Base-by-base conservation (phyloP, 2,113 vertebrate genomes). In the Bombycilla garrulus region DNA sequence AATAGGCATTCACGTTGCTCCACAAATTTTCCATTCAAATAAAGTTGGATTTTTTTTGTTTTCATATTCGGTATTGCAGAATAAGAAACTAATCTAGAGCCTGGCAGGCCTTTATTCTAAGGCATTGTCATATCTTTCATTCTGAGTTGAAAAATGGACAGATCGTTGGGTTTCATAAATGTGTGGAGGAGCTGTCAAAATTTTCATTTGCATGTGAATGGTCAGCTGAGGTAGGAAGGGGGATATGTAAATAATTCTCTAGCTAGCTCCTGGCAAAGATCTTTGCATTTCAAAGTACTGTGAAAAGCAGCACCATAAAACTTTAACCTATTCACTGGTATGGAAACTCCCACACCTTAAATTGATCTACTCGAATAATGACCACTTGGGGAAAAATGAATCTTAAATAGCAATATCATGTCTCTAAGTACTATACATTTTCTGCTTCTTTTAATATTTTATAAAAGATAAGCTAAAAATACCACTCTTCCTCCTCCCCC, bases 151-250 rank as follows among this genome's bases (percentile, higher is more conserved):
- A 93, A 95, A 93, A 94, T 92, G 87, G 64, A 56, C 71, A 92
- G 85, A 91, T 92, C 89, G 53, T n/a, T 74, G 8, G 15, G n/a
- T 88, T 91, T 94, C 86, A 91, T 91, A 94, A 84, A 88, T 66
- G 40, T 80, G 69, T 81, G 72, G 64, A 90, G 77, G 89, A 96
- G 76, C 92, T 93, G 95, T 92, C 93, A 88, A 81, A 95, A 92
- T 51, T 88, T 5, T 31, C 53, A 94, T 94, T 96, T 96, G 88
- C 95, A 96, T 96, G 85, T 93, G 96, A 97, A 95, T 96, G 94
- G 95, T 90, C 90, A 94, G 65, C 71, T 58, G 71, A 96, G 85
- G 67, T 92, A 94, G 82, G 64, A 94, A 88, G 42, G 23, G 66
- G 91, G 67, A 90, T 95, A 92, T 83, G 70, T 90, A 92, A 95